Evolutionary conservation across 92 coral and sea anemone species (phyloP).

Genomic region (Zoanthus gigantus): DNA sequence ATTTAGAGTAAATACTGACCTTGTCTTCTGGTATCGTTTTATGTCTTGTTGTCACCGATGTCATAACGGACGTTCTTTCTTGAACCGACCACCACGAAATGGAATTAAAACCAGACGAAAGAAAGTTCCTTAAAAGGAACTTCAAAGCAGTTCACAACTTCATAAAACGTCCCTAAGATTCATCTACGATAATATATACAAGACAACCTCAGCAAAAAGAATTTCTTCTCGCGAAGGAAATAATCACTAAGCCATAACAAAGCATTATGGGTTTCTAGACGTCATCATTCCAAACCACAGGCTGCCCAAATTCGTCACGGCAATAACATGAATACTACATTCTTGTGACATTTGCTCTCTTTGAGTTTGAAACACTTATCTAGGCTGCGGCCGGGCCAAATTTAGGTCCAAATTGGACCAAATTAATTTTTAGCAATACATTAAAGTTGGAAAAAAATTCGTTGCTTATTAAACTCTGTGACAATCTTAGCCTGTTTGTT

Average conservation of each 20-base stretch:
- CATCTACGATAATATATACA: constrained; percentile 9
- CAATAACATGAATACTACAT: no score
- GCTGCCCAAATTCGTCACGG: neutral
- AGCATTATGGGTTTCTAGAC: constrained; percentile 47
- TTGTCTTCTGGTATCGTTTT: constrained; percentile 88
- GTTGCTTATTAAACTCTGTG: no score
- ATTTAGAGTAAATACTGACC: constrained; percentile 60
- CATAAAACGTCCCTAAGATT: constrained; percentile 10
- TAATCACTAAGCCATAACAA: constrained; percentile 24
- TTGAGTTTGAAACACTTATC: no score
- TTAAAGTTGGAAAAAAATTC: no score
- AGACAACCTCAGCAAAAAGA: constrained; percentile 5
- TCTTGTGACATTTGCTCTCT: no score
- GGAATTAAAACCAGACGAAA: constrained; percentile 26
- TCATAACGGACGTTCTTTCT: constrained; percentile 26
- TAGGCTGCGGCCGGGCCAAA: no score
- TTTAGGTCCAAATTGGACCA: no score
- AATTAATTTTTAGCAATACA: no score
- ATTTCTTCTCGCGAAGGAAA: constrained; percentile 23
- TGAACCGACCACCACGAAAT: constrained; percentile 21
- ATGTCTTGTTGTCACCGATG: constrained; percentile 69
- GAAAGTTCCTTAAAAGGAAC: constrained; percentile 47
- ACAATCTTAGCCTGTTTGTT: no score
- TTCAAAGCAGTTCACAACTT: constrained; percentile 28
- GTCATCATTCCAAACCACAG: constrained; percentile 10